Conservation (phyloP, 2,797 vertebrate genomes). For the Melanotaenia boesemani region DNA sequence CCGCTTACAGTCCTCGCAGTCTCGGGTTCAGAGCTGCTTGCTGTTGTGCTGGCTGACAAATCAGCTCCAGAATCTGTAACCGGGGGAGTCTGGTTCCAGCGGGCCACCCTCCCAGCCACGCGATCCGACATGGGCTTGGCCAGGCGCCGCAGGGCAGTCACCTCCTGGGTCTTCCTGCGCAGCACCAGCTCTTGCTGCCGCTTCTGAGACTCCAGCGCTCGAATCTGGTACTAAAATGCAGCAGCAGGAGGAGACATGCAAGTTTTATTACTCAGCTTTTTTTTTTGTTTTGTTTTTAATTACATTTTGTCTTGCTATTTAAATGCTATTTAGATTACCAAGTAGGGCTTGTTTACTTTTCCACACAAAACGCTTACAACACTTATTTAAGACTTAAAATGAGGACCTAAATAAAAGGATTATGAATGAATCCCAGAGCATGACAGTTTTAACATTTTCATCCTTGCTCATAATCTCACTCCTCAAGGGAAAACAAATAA, state of each 20-base stretch:
- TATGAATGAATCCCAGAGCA: conserved; percentile 18
- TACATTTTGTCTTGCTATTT: background rate
- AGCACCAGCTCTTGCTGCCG: conserved; percentile 95
- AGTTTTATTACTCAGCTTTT: too few relatives aligned
- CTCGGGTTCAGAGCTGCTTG: conserved; percentile 90
- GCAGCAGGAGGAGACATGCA: background rate
- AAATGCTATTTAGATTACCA: background rate
- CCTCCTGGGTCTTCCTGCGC: conserved; percentile 96
- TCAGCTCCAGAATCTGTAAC: conserved; percentile 89
- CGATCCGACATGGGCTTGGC: conserved; percentile 95
- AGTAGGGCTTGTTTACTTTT: background rate
- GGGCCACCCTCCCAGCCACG: conserved; percentile 84
- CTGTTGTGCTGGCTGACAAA: conserved; percentile 88
- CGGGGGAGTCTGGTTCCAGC: conserved; percentile 75
- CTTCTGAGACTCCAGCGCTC: conserved; percentile 96
- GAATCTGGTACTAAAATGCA: conserved; percentile 91
- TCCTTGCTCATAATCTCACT: conserved; percentile 17
- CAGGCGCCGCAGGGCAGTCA: conserved; percentile 91
- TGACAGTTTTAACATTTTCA: conserved; percentile 15
- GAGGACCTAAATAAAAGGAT: conserved; percentile 40
- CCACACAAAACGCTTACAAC: conserved; percentile 31
- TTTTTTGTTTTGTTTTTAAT: background rate
- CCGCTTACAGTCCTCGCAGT: conserved; percentile 89
- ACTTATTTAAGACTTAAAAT: conserved; percentile 18
- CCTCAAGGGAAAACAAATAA: conserved; percentile 24